Evolutionary conservation across 2,113 vertebrate genomes (phyloP), one percentile per base, ranked within the genome.

Genomic region (Phaethornis superciliosus): DNA sequence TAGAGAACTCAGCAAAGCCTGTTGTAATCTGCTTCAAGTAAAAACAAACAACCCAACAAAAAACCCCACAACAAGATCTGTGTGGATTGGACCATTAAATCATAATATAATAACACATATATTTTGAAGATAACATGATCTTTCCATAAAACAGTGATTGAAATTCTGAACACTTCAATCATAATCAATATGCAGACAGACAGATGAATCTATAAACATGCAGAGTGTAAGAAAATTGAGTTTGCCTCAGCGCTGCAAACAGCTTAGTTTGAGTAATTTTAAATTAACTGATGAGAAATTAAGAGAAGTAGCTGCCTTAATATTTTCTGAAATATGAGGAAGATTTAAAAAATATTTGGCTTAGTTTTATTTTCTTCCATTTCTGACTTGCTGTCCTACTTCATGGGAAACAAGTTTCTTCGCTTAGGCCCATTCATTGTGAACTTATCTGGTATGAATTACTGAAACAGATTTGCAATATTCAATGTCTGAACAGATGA

Each of bases 401-500:
- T 94, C 56, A 81, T 75, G 60, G 32, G 68, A 94, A 88, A 87
- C 27, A 69, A 92, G 74, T 95, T 88, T 81, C 76, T 90, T 87
- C 74, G 59, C 81, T 96, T 68, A 49, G 70, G 77, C 76, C 94
- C 84, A 89, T 96, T 97, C 95, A 78, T 71, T 97, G 97, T 95
- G 94, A 90, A 95, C 77, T 79, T 98, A 96, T 98, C 98, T 98
- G 98, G 97, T 97, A 97, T 96, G 96, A 97, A 97, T 98, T 97
- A 98, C 97, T 93, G 96, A 95, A 97, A 97, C 97, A 95, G 97
- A 98, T 98, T 97, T 98, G 98, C 98, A 97, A 98, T 98, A 98
- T 98, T 98, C 97, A 64, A 71, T 96, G 98, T 98, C 98, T 96
- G 97, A 98, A 97, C 97, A 98, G 98, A 98, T 98, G 98, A 98